phyloP scores from a whole-genome alignment of 2,113 vertebrate genomes.

The Oncorhynchus mykiss region DNA sequence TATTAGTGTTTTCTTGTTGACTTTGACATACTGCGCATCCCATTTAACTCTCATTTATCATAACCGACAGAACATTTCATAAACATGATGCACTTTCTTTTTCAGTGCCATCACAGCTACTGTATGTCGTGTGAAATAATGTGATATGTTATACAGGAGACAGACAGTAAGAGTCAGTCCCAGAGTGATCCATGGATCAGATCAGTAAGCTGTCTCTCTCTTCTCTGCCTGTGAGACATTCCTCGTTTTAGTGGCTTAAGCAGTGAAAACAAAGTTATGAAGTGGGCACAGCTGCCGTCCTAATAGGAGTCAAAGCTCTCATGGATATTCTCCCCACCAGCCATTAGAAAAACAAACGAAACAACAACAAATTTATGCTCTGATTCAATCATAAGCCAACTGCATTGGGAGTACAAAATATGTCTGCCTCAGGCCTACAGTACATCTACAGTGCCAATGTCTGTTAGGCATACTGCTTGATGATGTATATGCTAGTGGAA shows the following conservation, averaged over 20 bases:
- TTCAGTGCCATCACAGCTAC: too few relatives aligned
- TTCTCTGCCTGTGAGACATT: conserved; percentile 9
- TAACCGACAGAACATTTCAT: not conserved
- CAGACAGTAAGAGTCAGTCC: not conserved
- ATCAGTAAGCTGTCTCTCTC: not conserved
- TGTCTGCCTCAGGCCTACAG: too few relatives aligned
- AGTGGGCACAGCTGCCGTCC: conserved; percentile 16
- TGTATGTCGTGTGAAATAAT: too few relatives aligned
- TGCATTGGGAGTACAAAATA: too few relatives aligned
- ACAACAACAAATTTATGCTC: conserved; percentile 7
- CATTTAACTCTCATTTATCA: too few relatives aligned
- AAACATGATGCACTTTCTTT: not conserved
- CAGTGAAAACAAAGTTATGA: conserved; percentile 22
- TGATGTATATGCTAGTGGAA: too few relatives aligned
- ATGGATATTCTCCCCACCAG: not conserved
- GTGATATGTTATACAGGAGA: too few relatives aligned
- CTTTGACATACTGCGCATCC: too few relatives aligned
- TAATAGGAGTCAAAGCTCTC: conserved; percentile 5
- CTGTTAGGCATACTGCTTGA: too few relatives aligned
- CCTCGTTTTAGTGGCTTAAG: conserved; percentile 20
- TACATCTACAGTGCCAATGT: too few relatives aligned
- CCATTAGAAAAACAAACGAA: conserved; percentile 17
- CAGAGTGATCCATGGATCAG: not conserved
- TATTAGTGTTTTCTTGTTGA: too few relatives aligned
- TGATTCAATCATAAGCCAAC: not conserved